Percentiles rank a stretch among this genome's conserved stretches.
These are phyloP conservation scores for Oryctes rhinoceros DNA, from an alignment of 1,140 invertebrate species.

Conservation along the genomic window DNA sequence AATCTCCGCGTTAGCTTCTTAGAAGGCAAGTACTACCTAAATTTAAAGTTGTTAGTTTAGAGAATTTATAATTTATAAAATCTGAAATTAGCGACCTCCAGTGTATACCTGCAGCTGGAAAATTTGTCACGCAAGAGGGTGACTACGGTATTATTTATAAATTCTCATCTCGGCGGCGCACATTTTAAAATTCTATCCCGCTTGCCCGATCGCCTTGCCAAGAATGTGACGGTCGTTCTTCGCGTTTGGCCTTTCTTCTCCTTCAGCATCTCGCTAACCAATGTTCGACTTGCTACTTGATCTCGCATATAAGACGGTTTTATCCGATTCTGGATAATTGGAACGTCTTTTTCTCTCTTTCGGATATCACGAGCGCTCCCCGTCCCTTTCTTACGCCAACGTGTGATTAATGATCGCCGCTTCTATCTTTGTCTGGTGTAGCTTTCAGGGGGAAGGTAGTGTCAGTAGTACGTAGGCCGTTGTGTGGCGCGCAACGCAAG, in stretches of 20 bases:
- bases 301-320: slow-evolving; percentile 37
- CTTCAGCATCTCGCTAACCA: slow-evolving; percentile 27
- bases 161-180: neutral
- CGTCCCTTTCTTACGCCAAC: neutral
- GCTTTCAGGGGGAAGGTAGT: neutral
- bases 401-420: slow-evolving; percentile 18
- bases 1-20: no score
- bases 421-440: slow-evolving; percentile 21
- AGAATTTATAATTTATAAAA: no score
- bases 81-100: no score
- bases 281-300: slow-evolving; percentile 39
- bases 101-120: no score
- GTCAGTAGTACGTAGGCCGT: slow-evolving; percentile 37
- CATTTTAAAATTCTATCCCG: neutral
- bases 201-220: neutral
- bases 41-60: no score
- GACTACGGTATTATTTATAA: no score
- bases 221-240: slow-evolving; percentile 5
- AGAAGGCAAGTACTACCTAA: no score
- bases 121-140: no score
- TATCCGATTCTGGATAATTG: slow-evolving; percentile 36
- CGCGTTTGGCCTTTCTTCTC: neutral
- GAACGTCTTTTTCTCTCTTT: slow-evolving; percentile 27
- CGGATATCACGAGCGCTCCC: neutral
- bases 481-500: slow-evolving; percentile 19